Percentiles rank a stretch among this genome's conserved stretches.
Conservation (phyloP, 2,888 invertebrate genomes). For the Drosophila glabriapex region DNA sequence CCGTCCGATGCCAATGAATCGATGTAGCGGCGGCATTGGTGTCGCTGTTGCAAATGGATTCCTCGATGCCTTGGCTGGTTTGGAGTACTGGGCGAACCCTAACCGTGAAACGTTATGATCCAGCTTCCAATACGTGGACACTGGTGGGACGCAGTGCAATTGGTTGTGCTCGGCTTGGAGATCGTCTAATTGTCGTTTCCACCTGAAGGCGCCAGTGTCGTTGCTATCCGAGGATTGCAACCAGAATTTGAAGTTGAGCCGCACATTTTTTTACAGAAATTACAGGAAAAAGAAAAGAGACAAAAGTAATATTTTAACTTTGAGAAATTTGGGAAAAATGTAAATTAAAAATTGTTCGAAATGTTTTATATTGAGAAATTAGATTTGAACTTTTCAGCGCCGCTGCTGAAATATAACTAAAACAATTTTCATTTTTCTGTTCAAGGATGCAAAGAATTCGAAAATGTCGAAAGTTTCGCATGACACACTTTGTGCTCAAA, state of each 20-base stretch:
- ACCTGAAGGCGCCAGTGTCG: conserved; percentile 95
- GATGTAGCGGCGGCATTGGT: conserved; percentile 94
- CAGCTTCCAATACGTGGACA: conserved; percentile 94
- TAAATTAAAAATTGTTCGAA: neutral
- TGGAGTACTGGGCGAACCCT: conserved; percentile 95
- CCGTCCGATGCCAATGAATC: conserved; percentile 94
- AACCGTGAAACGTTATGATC: conserved; percentile 94
- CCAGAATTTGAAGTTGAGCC: no score
- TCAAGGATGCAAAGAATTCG: neutral
- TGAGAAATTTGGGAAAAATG: neutral
- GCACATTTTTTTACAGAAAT: no score
- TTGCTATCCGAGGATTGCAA: conserved; percentile 84
- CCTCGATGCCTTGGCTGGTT: conserved; percentile 96
- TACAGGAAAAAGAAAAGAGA: no score
- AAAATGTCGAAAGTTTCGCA: neutral
- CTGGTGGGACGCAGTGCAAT: no score
- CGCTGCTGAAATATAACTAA: neutral
- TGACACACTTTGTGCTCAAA: neutral
- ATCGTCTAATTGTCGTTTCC: conserved; percentile 91
- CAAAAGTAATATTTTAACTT: neutral
- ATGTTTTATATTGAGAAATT: neutral
- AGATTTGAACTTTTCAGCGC: neutral
- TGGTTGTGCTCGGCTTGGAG: no score
- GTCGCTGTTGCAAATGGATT: conserved; percentile 94
- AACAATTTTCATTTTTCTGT: neutral